Base-by-base conservation (phyloP, 2,113 vertebrate genomes). In the Sander vitreus region DNA sequence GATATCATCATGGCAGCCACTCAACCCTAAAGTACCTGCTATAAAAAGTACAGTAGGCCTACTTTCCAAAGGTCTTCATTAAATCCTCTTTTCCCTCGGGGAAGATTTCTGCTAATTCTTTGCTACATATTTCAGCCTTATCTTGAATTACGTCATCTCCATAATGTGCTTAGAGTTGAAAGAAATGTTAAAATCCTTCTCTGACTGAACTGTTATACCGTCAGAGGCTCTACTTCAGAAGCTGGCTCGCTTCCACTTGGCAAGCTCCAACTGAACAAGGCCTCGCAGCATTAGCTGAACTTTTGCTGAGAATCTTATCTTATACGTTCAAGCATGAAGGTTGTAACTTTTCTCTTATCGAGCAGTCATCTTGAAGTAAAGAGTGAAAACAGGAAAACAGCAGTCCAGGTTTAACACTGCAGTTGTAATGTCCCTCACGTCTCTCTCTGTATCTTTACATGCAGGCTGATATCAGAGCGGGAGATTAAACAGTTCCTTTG, bases 181-280 rank as follows among this genome's bases (percentile, higher is more conserved):
- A 88, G 81, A 87, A 82, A 86, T 43, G 53, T 80, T 81, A 16
- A 85, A 88, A 85, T 30, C 54, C 68, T 47, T 62, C 60, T 81
- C 57, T 64, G 70, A 47, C 66, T 81, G 71, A 88, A 76, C 68
- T 1, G 50, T 66, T 81, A 13, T 72, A 76, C 76, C 21, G 80
- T 83, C 70, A 60, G 62, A 70, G 47, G 36, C 67, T 82, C 54
- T 5, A 55, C 72, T 70, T 88, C 75, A 75, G 59, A 53, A 36
- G 47, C 68, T 93, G 91, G 92, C 62, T 53, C 39, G 5, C 54
- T 78, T 88, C 86, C 88, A 88, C 76, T 83, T 92, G 90, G 84
- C 87, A 77, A 23, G 54, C 50, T 43, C 74, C 59, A 55, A 67
- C 79, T 83, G 59, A 78, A 85, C 30, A 59, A 71, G 30, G 65